Evolutionary conservation across 2,888 invertebrate species (phyloP), one percentile per base, ranked within the genome.

Genomic region (Cephus sareptanus): DNA sequence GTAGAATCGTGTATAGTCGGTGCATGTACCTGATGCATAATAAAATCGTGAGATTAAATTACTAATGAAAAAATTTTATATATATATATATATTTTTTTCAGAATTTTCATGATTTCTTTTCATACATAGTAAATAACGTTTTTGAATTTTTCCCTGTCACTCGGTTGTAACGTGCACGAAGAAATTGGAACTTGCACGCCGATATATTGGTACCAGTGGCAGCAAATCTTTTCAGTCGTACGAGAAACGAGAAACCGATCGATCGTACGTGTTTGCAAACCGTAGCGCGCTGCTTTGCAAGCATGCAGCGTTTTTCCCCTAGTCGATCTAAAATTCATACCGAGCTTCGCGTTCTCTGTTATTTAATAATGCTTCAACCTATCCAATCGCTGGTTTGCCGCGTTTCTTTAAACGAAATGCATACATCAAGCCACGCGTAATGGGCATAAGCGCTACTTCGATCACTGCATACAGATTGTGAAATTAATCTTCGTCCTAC

Each of bases 301-400:
- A 71, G 71, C 71, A 31, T 11, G 9, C 33, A 31, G 73, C 4
- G 75, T 77, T 77, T 77, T 75, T 76, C 76, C 74, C 74, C 68
- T 70, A 12, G 33, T 71, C 76, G 79, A 81, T 82, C 79, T 78
- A 81, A 80, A 79, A 82, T 82, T 82, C 79, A 80, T 79, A 78
- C 56, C 56, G 56, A 56, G 56, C 56, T 56, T 56, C 56, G 74
- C 76, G 76, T 37, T 74, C 70, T 79, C 74, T 76, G 80, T 81
- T 80, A 82, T 82, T 80, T 80, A 80, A 81, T 77, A 82, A 81
- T 69, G 75, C 78, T n/a, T 75, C 37, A 71, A 75, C 74, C 75
- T 82, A 73, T 79, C 74, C 74, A 13, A 12, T n/a, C 31, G 31
- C 35, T 34, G 74, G 74, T 74, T 35, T 74, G 34, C 37, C 35